Percentiles rank a stretch among this genome's conserved stretches.
Evolutionary conservation across 64 coral and sea anemone species (phyloP).

Genomic region (Porites australiensis): DNA sequence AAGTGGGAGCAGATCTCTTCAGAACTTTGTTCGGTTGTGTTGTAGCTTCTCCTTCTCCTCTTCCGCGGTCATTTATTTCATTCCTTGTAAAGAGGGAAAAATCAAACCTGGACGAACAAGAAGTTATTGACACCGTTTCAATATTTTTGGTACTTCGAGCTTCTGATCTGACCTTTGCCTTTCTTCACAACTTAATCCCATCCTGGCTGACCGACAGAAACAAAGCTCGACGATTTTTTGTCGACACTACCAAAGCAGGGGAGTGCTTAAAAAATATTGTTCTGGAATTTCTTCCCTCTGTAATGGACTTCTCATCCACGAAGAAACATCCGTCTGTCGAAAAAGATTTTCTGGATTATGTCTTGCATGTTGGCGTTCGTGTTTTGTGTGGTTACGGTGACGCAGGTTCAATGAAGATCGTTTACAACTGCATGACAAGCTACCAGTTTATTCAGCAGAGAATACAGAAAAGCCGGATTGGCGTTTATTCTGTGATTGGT

Average conservation of each 20-base stretch:
- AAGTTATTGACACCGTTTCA: slow-evolving; percentile 54
- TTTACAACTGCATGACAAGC: slow-evolving; percentile 24
- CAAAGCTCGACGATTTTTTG: slow-evolving; percentile 45
- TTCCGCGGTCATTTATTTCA: slow-evolving; percentile 52
- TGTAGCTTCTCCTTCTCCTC: slow-evolving; percentile 41
- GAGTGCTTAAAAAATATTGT: slow-evolving; percentile 26
- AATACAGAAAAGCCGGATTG: slow-evolving; percentile 9
- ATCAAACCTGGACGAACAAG: neutral
- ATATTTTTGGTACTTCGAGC: neutral
- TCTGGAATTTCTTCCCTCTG: neutral
- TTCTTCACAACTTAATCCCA: slow-evolving; percentile 63
- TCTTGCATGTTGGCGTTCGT: slow-evolving; percentile 12
- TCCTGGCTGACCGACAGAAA: slow-evolving; percentile 35
- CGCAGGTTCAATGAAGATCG: neutral
- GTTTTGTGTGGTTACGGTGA: neutral
- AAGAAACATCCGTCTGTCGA: neutral
- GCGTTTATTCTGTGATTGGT: slow-evolving; percentile 50
- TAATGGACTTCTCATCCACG: neutral
- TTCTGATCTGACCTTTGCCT: slow-evolving; percentile 14
- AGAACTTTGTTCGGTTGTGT: slow-evolving; percentile 59
- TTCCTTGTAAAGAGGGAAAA: neutral
- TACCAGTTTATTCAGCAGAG: slow-evolving; percentile 5
- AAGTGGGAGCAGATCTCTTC: neutral
- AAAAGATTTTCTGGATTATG: neutral
- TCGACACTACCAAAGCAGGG: slow-evolving; percentile 35